These are phyloP conservation scores for Dicrurus megarhynchus DNA, from an alignment of 2,113 vertebrate species.

Conservation along the genomic window DNA sequence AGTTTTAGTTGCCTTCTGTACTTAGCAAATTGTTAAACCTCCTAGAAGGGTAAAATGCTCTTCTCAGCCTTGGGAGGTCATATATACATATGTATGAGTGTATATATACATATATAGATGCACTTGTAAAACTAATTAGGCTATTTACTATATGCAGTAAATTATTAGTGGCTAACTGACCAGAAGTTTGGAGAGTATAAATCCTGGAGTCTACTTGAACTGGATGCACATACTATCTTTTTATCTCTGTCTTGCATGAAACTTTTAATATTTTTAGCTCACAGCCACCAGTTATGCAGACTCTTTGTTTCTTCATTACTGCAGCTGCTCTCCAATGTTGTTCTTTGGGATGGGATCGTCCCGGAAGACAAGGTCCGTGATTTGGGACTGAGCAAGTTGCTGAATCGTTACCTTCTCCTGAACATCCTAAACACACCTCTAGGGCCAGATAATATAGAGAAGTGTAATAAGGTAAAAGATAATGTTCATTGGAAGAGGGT, in stretches of 20 bases:
- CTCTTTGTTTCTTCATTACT: neutral
- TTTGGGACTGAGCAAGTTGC: conserved; percentile 83
- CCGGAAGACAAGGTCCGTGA: conserved; percentile 78
- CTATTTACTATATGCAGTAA: neutral
- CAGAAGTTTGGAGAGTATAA: neutral
- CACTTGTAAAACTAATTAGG: neutral
- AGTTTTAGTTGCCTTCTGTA: neutral
- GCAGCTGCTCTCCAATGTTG: conserved; percentile 84
- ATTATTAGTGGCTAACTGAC: neutral
- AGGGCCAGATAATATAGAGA: conserved; percentile 52
- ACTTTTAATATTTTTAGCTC: neutral
- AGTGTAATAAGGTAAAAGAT: conserved; percentile 80
- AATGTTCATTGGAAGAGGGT: neutral
- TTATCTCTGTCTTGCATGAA: neutral
- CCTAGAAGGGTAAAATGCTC: neutral
- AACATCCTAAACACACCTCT: conserved; percentile 74
- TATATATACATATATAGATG: neutral
- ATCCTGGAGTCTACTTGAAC: neutral
- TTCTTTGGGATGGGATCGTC: conserved; percentile 85
- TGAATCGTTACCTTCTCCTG: conserved; percentile 88
- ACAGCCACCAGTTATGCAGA: neutral
- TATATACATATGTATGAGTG: neutral
- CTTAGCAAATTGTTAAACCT: neutral
- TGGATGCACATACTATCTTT: neutral
- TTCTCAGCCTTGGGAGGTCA: neutral